Evolutionary conservation across 2,113 vertebrate genomes (phyloP).

Genomic region (Melanocharis versteri): DNA sequence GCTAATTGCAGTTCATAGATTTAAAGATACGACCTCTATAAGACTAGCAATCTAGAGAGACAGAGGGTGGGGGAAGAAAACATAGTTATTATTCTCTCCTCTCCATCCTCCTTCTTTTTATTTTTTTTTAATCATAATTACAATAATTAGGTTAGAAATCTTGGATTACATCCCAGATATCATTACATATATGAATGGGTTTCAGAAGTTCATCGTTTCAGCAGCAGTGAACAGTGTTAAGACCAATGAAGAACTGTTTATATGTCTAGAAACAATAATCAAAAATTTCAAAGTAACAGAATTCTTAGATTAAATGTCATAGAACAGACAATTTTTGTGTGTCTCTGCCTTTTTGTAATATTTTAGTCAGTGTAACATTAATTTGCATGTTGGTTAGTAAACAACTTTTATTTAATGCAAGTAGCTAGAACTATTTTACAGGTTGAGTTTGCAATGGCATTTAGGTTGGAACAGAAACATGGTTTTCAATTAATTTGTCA

Average conservation of each 20-base stretch:
- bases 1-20: background rate
- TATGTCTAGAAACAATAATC: background rate
- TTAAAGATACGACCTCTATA: background rate
- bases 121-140: background rate
- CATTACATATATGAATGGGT: background rate
- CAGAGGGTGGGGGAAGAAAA: background rate
- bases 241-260: background rate
- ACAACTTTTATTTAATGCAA: background rate
- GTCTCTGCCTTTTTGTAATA: background rate
- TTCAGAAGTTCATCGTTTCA: background rate
- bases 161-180: slow-evolving; percentile 4
- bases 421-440: background rate
- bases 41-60: background rate
- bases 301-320: background rate
- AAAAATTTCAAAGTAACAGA: background rate
- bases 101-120: background rate
- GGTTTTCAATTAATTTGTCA: background rate
- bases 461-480: background rate
- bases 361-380: background rate
- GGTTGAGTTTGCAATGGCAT: background rate
- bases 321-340: background rate
- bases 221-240: background rate
- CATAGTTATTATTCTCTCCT: background rate
- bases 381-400: background rate
- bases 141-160: slow-evolving; percentile 7